These are phyloP conservation scores for Carposina sasakii DNA, from an alignment of 1,140 invertebrate genomes.

Conservation along the genomic window DNA sequence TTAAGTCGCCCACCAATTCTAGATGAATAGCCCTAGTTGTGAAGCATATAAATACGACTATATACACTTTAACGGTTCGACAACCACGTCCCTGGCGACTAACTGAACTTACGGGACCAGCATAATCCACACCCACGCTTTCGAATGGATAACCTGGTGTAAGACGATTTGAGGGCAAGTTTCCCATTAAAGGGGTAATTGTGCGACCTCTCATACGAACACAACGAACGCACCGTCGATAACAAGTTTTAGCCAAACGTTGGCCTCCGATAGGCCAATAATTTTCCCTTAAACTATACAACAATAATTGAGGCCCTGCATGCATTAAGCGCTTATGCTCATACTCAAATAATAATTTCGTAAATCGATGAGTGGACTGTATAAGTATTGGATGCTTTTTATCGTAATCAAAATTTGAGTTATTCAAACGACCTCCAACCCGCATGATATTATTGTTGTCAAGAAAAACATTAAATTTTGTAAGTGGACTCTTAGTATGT, in stretches of 20 bases:
- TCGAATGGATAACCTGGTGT: too few species aligned
- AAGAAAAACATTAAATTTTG: not conserved
- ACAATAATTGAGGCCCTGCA: too few species aligned
- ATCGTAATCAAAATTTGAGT: not conserved
- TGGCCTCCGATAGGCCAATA: not conserved
- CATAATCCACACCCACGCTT: too few species aligned
- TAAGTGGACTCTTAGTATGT: not conserved
- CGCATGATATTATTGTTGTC: not conserved
- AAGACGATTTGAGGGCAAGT: too few species aligned
- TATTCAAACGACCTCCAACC: not conserved
- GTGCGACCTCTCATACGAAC: not conserved
- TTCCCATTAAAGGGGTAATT: not conserved
- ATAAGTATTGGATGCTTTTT: not conserved
- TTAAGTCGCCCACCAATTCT: not conserved
- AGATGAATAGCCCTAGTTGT: not conserved
- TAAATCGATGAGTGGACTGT: not conserved
- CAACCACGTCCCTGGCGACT: too few species aligned
- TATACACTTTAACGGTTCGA: too few species aligned
- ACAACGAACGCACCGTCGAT: not conserved
- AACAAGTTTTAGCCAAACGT: not conserved
- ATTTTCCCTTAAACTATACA: not conserved
- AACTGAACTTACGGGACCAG: too few species aligned
- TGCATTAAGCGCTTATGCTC: not conserved
- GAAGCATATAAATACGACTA: constrained; percentile 1
- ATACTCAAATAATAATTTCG: not conserved